Evolutionary conservation across 2,113 vertebrate genomes (phyloP), one percentile per base, ranked within the genome.

Genomic region (Otus sunia): DNA sequence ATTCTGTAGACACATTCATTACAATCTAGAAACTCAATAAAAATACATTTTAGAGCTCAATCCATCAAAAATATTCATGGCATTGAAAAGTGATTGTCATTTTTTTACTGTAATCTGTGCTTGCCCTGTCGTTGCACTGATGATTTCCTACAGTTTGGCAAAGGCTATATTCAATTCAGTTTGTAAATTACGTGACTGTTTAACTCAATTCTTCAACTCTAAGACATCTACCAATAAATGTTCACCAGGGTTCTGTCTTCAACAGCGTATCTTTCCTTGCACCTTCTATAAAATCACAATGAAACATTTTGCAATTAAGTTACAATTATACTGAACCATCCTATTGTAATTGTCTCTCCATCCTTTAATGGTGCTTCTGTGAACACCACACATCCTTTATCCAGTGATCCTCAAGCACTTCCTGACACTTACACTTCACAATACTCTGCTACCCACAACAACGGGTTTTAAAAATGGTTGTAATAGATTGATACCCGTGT

Each of bases 1-100:
- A 97, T 95, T 84, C 74, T 88, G 92, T 97, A 95, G 93, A 96
- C 91, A 86, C 83, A 93, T 97, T 96, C 90, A 89, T 76, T 83
- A 90, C 82, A 94, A 86, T 94, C 86, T 94, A 96, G 87, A 90
- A 92, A 97, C 86, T 84, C 83, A 79, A 87, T 79, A 91, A 94
- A 95, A 95, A 94, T 94, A 95, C 96, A 86, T 64, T 55, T 78
- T 91, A 94, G 97, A 95, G 95, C 88, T 82, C 95, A 88, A 79
- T 91, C 82, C 90, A 68, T 96, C 95, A 96, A 96, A 86, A 94
- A 90, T 88, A 86, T 91, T 86, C 55, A 89, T 53, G 88, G 89
- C 89, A 2, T 86, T 90, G 74, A 90, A 92, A 97, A 96, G 5
- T 89, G 94, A 97, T 97, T 95, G 95, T 96, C 92, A 0, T 89